These are phyloP conservation scores for Hydra vulgaris DNA, from an alignment of 30 jellyfish, hydroid and myxozoan species.

Conservation along the genomic window DNA sequence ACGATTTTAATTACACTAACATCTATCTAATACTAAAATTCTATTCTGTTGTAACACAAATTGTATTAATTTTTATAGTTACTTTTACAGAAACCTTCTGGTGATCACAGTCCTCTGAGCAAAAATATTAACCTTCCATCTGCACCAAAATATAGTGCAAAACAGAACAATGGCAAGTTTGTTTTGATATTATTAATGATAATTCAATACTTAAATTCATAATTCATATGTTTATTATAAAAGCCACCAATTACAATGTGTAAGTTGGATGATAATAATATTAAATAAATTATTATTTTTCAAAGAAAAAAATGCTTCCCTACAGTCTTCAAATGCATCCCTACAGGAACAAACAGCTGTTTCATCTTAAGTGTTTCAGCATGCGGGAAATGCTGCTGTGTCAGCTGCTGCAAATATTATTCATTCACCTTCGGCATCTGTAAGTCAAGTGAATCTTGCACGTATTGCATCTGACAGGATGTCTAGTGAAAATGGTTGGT, in stretches of 20 bases:
- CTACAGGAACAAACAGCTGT: neutral
- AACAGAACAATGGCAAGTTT: neutral
- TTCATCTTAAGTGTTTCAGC: neutral
- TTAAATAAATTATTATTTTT: too few species aligned
- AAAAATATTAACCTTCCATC: neutral
- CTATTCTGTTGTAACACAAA: neutral
- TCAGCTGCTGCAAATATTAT: neutral
- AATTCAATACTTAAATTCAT: neutral
- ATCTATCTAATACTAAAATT: too few species aligned
- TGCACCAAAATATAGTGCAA: neutral
- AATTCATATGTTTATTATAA: neutral
- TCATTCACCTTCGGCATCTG: neutral
- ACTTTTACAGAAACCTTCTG: neutral
- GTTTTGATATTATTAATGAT: neutral
- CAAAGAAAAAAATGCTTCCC: neutral
- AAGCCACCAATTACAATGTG: neutral
- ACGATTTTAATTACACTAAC: too few species aligned
- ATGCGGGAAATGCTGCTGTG: neutral
- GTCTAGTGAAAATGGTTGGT: neutral
- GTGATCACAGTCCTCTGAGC: neutral
- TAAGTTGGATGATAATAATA: neutral
- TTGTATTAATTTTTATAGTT: too few species aligned
- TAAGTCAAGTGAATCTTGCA: neutral
- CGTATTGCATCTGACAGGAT: neutral
- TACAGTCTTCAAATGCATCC: too few species aligned